Evolutionary conservation across 2,888 invertebrate genomes (phyloP), one percentile per base, ranked within the genome.

Genomic region (Macaria liturata): DNA sequence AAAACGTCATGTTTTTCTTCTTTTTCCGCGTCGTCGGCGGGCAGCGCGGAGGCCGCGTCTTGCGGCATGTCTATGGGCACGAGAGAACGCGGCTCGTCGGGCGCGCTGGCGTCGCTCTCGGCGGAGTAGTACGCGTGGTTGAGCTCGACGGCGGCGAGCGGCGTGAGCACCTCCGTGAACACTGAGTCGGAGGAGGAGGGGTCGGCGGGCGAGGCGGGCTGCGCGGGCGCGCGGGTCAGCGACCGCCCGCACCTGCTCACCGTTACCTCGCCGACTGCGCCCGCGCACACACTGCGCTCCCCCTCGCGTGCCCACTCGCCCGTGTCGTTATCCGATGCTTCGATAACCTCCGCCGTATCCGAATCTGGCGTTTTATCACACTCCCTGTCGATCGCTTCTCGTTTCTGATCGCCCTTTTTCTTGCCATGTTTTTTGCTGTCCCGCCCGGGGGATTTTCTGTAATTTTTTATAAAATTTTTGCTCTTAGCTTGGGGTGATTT

Each of bases 131-230:
- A 93, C 78, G 93, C 93, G 86, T 93, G 93, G 90, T 94, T 94
- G 76, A 93, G 91, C 83, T 94, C 94, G 69, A 94, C 92, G 75
- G 93, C 94, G 62, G 64, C 59, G 72, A 92, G 92, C 77, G 94
- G 93, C 80, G 93, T 93, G 69, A 93, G 89, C 69, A 95, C 94
- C 83, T 96, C 96, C 70, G 95, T 95, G 89, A 96, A 96, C 82
- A 95, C 94, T 77, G 96, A 95, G 83, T 95, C 95, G 66, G 95
- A 94, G 74, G 93, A 94, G 70, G 95, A 95, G 66, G 92, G 93
- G 76, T 89, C 92, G 75, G 91, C 93, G 69, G 92, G 93, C 68
- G 86, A 84, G 71, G 73, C 75, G 68, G 74, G 72, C 74, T 68
- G 76, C 65, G 79, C 71, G 69, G 74, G 78, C 78, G 79, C 84